Evolutionary conservation across 2,113 vertebrate genomes (phyloP).

Genomic region (Ptychochromis oligacanthus): DNA sequence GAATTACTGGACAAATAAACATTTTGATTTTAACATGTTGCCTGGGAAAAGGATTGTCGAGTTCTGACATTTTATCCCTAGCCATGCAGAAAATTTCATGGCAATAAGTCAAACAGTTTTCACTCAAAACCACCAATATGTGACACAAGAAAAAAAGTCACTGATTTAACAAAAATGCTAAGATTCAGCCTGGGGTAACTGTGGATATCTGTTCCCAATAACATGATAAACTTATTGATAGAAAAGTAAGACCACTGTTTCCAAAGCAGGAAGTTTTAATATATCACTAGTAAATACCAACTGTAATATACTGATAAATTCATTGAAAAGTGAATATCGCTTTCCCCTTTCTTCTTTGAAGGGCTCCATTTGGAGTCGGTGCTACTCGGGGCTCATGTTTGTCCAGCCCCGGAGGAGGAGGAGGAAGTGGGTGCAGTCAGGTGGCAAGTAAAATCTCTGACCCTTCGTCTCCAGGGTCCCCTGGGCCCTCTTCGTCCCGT

Average conservation of each 20-base stretch:
- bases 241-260: neutral
- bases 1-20: neutral
- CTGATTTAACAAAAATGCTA: neutral
- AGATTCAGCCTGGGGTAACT: no score
- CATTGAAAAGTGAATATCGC: neutral
- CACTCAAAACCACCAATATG: neutral
- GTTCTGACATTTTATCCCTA: no score
- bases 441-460: conserved; percentile 62
- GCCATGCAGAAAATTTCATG: neutral
- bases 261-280: neutral
- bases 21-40: no score
- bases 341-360: conserved; percentile 53
- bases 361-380: conserved; percentile 87
- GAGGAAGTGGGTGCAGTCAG: conserved; percentile 61
- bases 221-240: no score
- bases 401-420: conserved; percentile 74
- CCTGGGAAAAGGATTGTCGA: neutral
- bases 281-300: neutral
- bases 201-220: no score
- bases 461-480: conserved; percentile 79
- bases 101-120: neutral
- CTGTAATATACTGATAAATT: neutral
- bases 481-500: conserved; percentile 73
- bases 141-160: neutral
- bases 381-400: conserved; percentile 78